Evolutionary conservation across 1,140 invertebrate species (phyloP), one percentile per base, ranked within the genome.

Genomic region (Archegozetes longisetosus): DNA sequence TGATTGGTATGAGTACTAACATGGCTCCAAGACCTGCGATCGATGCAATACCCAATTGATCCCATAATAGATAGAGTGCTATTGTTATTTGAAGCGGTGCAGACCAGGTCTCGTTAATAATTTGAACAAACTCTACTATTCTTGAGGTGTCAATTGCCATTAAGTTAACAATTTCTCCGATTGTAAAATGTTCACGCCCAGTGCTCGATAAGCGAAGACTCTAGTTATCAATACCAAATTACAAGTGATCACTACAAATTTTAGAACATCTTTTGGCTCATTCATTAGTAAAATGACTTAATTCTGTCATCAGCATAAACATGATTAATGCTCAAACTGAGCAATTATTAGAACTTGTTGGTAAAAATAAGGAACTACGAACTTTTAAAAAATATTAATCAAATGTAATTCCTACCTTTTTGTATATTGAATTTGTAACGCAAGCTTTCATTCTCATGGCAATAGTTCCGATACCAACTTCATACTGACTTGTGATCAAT

Each of bases 1-100:
- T 96, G 4, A 94, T 71, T 0, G 90, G 90, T 64, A 94, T 88
- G 28, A 94, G 76, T 55, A 93, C 78, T 29, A 74, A 54, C 50
- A 75, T 64, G 20, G 75, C 61, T 20, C 60, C 47, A 3, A 59
- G 17, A 27, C 58, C 58, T 28, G 68, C 66, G 14, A 75, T 22
- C 3, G 70, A 65, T 14, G 71, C 63, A 17, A 60, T 53, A 14
- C 74, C 72, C 29, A 76, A 64, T n/a, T 68, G 60, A 54, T 64
- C 47, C 61, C 65, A 73, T 14, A 74, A 58, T 28, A 76, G 66
- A 62, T 64, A 70, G 2, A 76, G 46, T 17, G 74, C 61, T 0
- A 73, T 56, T 3, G 60, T 24, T 23, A 73, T 64, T 61, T 73
- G 64, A 13, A 70, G 54, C 26, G 68, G 69, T 9, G 63, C 58